Percentiles rank a stretch among this genome's conserved stretches.
Conservation (phyloP, 2,797 vertebrate genomes). For the Onychomys leucogaster region DNA sequence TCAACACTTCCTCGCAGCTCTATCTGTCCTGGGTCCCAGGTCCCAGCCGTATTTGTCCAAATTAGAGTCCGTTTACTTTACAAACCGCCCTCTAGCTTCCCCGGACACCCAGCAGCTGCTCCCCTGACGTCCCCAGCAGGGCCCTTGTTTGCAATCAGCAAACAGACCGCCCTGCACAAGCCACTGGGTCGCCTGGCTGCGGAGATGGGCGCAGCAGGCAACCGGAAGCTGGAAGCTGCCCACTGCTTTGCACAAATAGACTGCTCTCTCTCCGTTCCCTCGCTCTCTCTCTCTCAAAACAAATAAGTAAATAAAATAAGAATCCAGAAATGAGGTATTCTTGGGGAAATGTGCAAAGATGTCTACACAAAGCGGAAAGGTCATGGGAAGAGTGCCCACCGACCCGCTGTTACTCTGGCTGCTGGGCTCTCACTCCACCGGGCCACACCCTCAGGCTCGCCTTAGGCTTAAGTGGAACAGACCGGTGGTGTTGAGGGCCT, state of each 20-base stretch:
- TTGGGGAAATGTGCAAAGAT: background rate
- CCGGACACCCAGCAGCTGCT: conserved; percentile 89
- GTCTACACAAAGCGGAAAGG: background rate
- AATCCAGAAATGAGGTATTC: background rate
- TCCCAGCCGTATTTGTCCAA: conserved; percentile 95
- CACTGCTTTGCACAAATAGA: background rate
- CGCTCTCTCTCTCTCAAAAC: background rate
- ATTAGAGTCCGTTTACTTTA: conserved; percentile 94
- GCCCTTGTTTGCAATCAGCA: conserved; percentile 89
- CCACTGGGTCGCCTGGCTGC: conserved; percentile 15
- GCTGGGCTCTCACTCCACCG: accelerated
- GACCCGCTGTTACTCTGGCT: too few relatives aligned
- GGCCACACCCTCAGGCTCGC: background rate
- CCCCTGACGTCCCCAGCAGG: conserved; percentile 78
- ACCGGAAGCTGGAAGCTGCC: background rate
- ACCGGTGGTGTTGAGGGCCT: too few relatives aligned
- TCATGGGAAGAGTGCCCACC: accelerated
- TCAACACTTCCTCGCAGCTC: conserved; percentile 91
- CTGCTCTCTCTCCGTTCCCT: background rate
- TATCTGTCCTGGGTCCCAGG: conserved; percentile 87
- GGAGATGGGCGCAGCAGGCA: background rate
- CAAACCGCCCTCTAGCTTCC: conserved; percentile 85
- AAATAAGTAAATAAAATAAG: background rate
- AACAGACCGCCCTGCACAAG: conserved; percentile 86
- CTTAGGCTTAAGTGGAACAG: background rate